Percentiles rank a stretch among this genome's conserved stretches.
Evolutionary conservation across 2,888 invertebrate species (phyloP).

Genomic region (Sesamia inferens): DNA sequence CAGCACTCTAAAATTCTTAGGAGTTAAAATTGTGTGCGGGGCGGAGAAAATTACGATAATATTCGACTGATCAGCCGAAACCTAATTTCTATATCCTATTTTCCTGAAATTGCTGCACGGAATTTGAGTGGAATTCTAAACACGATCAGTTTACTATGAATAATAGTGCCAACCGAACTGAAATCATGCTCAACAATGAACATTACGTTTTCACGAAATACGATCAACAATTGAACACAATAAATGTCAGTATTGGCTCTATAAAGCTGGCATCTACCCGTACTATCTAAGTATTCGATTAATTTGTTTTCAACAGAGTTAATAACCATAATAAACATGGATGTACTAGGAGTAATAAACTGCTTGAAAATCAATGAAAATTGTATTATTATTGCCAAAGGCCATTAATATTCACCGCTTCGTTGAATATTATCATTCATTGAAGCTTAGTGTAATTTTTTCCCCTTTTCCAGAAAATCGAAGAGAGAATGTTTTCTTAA

Average conservation of each 20-base stretch:
- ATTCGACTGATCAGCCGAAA: constrained; percentile 15
- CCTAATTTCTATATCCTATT: background rate
- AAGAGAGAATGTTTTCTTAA: background rate
- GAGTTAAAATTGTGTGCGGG: constrained; percentile 32
- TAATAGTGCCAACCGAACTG: constrained; percentile 13
- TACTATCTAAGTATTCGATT: constrained; percentile 23
- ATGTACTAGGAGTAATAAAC: constrained; percentile 18
- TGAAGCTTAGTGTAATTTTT: constrained; percentile 4
- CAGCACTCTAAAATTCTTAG: constrained; percentile 28
- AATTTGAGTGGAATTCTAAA: constrained; percentile 22
- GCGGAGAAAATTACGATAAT: constrained; percentile 27
- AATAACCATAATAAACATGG: constrained; percentile 32
- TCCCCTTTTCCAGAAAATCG: constrained; percentile 1
- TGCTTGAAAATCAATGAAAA: constrained; percentile 19
- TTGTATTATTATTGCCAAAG: constrained; percentile 5
- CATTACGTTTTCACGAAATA: constrained; percentile 38
- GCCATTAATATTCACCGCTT: constrained; percentile 23
- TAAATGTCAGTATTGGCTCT: constrained; percentile 54
- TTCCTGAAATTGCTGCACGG: constrained; percentile 11
- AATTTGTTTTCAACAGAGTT: constrained; percentile 34
- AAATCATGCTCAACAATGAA: constrained; percentile 32
- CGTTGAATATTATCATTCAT: constrained; percentile 12
- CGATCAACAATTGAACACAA: constrained; percentile 47
- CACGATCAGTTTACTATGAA: constrained; percentile 27
- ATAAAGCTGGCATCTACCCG: constrained; percentile 47